These are phyloP conservation scores for Craseonycteris thonglongyai DNA, from an alignment of 2,113 vertebrate species.

Conservation along the genomic window DNA sequence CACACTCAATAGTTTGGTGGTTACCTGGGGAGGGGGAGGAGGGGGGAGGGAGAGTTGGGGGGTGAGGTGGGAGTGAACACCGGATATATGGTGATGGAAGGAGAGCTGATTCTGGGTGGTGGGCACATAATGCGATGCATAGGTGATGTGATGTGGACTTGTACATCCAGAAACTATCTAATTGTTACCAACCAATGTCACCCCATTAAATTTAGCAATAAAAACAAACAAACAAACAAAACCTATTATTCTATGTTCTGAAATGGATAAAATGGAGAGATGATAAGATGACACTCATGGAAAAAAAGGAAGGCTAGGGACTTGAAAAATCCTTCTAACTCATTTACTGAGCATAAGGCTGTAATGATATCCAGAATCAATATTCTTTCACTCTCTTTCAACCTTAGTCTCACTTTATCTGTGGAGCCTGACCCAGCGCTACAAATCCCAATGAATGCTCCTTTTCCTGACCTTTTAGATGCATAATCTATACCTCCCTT, in stretches of 20 bases:
- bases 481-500: rapidly evolving
- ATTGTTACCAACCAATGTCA: too few relatives aligned
- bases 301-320: background rate
- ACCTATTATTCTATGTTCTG: background rate
- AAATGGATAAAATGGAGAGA: background rate
- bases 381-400: background rate
- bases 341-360: background rate
- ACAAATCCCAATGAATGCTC: background rate
- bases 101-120: too few relatives aligned
- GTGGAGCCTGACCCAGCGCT: too few relatives aligned
- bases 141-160: too few relatives aligned
- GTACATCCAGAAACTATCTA: too few relatives aligned
- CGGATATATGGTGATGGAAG: too few relatives aligned
- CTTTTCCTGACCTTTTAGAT: background rate
- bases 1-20: background rate
- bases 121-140: too few relatives aligned
- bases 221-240: too few relatives aligned
- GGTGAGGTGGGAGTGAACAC: too few relatives aligned
- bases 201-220: too few relatives aligned
- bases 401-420: background rate
- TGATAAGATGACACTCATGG: background rate
- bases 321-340: background rate
- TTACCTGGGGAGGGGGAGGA: too few relatives aligned
- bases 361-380: background rate
- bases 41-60: too few relatives aligned